Conservation (phyloP, 2,797 vertebrate genomes). For the Chelon auratus region DNA sequence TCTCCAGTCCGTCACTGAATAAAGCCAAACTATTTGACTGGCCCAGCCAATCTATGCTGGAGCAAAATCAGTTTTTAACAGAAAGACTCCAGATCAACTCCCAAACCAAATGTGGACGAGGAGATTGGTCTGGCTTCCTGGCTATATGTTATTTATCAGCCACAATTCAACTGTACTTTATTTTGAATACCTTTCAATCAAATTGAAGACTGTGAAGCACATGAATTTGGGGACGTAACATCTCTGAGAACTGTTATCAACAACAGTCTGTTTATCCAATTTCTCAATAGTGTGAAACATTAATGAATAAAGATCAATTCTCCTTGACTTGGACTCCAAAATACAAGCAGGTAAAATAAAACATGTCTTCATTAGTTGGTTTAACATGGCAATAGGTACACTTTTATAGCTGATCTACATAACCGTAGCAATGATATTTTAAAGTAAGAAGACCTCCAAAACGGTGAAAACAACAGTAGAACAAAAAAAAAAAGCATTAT, state of each 20-base stretch:
- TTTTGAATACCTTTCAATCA: neutral
- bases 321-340: neutral
- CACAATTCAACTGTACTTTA: neutral
- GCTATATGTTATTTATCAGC: neutral
- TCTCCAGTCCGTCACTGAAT: too few relatives aligned
- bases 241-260: too few relatives aligned
- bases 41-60: too few relatives aligned
- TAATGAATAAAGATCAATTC: too few relatives aligned
- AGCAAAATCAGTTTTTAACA: too few relatives aligned
- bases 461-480: neutral
- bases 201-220: neutral
- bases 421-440: neutral
- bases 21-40: too few relatives aligned
- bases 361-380: too few relatives aligned
- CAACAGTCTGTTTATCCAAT: neutral
- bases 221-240: neutral
- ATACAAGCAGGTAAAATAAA: too few relatives aligned
- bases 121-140: too few relatives aligned
- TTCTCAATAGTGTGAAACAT: neutral
- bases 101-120: too few relatives aligned
- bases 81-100: too few relatives aligned
- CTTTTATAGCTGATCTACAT: too few relatives aligned
- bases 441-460: slow-evolving; percentile 3
- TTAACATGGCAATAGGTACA: neutral
- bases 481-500: neutral